Conservation (phyloP, 23 tunicate species). For the Styela clava region DNA sequence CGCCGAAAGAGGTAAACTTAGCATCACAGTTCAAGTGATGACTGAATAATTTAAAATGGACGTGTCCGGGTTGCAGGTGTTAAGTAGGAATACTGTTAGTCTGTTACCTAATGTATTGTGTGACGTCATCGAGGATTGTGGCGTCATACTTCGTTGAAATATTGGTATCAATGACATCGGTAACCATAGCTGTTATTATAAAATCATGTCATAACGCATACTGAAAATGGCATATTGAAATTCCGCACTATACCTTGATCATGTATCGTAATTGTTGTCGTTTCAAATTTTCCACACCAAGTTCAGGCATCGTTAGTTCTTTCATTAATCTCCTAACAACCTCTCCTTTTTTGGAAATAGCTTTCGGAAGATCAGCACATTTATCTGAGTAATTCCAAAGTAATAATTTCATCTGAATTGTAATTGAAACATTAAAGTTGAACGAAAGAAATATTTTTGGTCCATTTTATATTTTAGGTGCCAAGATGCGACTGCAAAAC, state of each 20-base stretch:
- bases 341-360: background rate
- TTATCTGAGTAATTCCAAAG: conserved; percentile 46
- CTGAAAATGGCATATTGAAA: no score
- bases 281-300: conserved; percentile 25
- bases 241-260: conserved; percentile 52
- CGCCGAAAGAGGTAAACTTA: no score
- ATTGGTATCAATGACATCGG: no score
- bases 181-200: no score
- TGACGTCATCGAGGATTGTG: no score
- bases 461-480: background rate
- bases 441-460: background rate
- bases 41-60: no score
- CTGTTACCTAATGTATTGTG: no score
- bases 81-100: no score
- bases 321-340: conserved; percentile 21
- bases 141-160: no score
- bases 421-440: background rate
- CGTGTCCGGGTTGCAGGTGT: no score
- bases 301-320: conserved; percentile 38
- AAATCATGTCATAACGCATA: no score
- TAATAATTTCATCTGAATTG: conserved; percentile 30
- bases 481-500: background rate
- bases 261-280: conserved; percentile 2
- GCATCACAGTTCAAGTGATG: no score
- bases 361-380: conserved; percentile 19